Evolutionary conservation across 2,888 invertebrate species (phyloP).

Genomic region (Arrhopalites spinosus): DNA sequence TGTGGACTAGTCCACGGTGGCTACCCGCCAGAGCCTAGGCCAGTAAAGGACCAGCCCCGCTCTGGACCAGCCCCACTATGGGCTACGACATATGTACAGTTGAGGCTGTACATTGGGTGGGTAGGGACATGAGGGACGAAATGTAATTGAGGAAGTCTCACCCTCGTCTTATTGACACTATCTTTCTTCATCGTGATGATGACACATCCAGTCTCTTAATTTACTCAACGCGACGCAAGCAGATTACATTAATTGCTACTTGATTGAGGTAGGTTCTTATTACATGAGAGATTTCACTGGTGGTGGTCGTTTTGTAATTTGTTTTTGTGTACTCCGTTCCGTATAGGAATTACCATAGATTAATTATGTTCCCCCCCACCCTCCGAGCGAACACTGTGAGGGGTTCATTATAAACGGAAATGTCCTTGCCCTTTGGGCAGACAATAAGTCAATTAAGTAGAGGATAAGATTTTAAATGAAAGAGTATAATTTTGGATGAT

Average conservation of each 20-base stretch:
- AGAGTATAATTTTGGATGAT: neutral
- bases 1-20: neutral
- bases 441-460: neutral
- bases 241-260: conserved; percentile 33
- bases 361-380: neutral
- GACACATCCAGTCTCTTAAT: conserved; percentile 23
- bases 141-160: neutral
- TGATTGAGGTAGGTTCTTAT: conserved; percentile 17
- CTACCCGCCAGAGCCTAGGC: too few relatives aligned
- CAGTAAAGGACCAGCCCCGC: too few relatives aligned
- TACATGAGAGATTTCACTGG: neutral
- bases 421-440: neutral
- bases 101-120: neutral
- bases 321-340: neutral
- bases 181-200: neutral
- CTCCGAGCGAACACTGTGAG: too few relatives aligned
- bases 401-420: neutral
- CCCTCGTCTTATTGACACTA: neutral
- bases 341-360: neutral
- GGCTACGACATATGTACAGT: too few relatives aligned
- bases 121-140: neutral
- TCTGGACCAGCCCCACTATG: too few relatives aligned
- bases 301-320: neutral
- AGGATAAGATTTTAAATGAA: neutral
- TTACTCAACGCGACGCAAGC: conserved; percentile 20